Conservation (phyloP, 2,888 invertebrate genomes). For the Leucophenga montana region DNA sequence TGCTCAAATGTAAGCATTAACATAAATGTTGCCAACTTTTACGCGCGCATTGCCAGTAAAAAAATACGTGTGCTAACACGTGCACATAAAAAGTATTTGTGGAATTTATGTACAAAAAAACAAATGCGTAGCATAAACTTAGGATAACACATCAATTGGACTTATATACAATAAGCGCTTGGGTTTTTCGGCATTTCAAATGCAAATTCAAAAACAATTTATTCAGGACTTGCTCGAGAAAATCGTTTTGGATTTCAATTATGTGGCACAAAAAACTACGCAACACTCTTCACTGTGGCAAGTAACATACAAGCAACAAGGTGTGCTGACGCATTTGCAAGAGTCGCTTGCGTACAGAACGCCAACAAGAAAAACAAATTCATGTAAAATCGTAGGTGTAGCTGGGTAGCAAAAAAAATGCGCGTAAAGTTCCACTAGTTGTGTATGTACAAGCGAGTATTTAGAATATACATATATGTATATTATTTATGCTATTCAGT, state of each 20-base stretch:
- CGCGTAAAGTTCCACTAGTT: conserved; percentile 1
- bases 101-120: conserved; percentile 15
- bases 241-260: no score
- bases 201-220: conserved; percentile 11
- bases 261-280: no score
- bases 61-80: conserved; percentile 42
- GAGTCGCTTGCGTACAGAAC: neutral
- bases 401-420: neutral
- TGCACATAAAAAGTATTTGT: conserved; percentile 35
- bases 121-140: neutral
- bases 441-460: neutral
- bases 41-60: neutral
- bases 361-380: neutral
- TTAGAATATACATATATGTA: no score
- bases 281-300: neutral
- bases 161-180: neutral
- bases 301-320: conserved; percentile 13
- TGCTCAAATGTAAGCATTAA: conserved; percentile 59
- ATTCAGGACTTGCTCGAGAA: conserved; percentile 10
- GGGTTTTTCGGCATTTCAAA: neutral
- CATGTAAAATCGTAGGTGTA: neutral
- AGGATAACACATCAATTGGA: neutral
- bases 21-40: conserved; percentile 7
- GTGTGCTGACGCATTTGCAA: conserved; percentile 18
- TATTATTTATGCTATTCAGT: neutral